These are phyloP conservation scores for Discoglossus pictus DNA, from an alignment of 2,797 vertebrate species.

Conservation along the genomic window DNA sequence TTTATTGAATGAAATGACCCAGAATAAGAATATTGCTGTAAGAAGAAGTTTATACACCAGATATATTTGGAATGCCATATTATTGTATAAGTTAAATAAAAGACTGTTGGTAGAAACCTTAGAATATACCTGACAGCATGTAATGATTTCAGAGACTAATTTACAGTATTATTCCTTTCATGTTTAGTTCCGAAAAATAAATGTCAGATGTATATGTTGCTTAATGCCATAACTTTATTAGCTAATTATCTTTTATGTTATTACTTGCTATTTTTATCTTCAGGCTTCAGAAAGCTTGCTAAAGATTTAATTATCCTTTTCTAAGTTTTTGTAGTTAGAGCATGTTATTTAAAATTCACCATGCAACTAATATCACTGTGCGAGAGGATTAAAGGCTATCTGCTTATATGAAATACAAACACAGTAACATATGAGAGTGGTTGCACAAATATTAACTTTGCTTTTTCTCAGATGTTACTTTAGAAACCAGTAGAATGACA, in stretches of 20 bases:
- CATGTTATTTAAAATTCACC: slow-evolving; percentile 2
- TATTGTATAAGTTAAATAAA: too few species aligned
- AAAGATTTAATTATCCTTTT: slow-evolving; percentile 26
- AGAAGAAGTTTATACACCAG: too few species aligned
- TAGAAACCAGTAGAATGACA: background rate
- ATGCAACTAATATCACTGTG: background rate
- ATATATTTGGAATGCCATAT: too few species aligned
- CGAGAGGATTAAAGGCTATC: slow-evolving; percentile 2
- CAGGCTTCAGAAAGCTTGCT: slow-evolving; percentile 13
- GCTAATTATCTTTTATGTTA: background rate
- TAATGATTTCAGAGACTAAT: too few species aligned
- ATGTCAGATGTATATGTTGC: too few species aligned
- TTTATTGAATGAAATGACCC: too few species aligned
- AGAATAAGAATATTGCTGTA: too few species aligned
- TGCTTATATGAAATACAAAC: background rate
- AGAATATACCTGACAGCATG: too few species aligned
- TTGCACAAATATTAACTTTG: background rate
- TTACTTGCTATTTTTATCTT: background rate
- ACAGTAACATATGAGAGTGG: background rate
- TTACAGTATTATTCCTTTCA: too few species aligned
- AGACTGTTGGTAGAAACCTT: too few species aligned
- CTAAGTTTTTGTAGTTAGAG: background rate
- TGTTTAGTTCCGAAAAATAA: too few species aligned
- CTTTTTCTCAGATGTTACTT: background rate
- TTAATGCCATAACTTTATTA: too few species aligned